Conservation (phyloP, 2,888 invertebrate genomes). For the Leuctra nigra region DNA sequence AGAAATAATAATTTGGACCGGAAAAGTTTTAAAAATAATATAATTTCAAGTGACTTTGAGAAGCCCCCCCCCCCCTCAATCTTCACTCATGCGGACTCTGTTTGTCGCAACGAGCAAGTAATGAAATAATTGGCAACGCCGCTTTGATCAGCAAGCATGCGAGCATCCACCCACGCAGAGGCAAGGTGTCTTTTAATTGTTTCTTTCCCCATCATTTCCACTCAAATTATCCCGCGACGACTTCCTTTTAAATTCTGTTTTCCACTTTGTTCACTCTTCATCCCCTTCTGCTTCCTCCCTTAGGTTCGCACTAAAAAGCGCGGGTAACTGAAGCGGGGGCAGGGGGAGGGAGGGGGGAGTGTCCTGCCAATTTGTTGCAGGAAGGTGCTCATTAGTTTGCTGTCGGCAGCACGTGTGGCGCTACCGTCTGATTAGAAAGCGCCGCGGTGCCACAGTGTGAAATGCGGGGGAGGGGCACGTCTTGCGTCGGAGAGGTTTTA, state of each 20-base stretch:
- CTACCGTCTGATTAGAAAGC: slow-evolving; percentile 28
- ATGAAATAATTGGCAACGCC: not conserved
- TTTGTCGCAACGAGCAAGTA: too few relatives aligned
- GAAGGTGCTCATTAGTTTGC: slow-evolving; percentile 43
- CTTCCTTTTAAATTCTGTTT: slow-evolving; percentile 21
- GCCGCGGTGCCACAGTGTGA: slow-evolving; percentile 18
- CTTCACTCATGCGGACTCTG: too few relatives aligned
- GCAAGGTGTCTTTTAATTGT: slow-evolving; percentile 14
- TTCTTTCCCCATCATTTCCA: slow-evolving; percentile 22
- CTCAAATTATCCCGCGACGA: slow-evolving; percentile 23
- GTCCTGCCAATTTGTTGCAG: slow-evolving; percentile 38
- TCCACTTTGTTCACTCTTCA: slow-evolving; percentile 16
- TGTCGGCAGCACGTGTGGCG: slow-evolving; percentile 42
- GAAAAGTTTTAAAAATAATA: too few relatives aligned
- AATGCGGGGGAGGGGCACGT: slow-evolving; percentile 14
- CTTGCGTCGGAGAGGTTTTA: slow-evolving; percentile 9
- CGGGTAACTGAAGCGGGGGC: slow-evolving; percentile 11
- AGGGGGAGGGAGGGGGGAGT: slow-evolving; percentile 25
- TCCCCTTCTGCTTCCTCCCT: slow-evolving; percentile 16
- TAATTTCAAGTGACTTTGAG: too few relatives aligned
- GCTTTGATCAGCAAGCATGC: not conserved
- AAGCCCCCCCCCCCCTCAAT: too few relatives aligned
- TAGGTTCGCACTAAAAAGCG: slow-evolving; percentile 23
- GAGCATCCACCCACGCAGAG: not conserved
- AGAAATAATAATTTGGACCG: too few relatives aligned